Evolutionary conservation across 2,797 vertebrate species (phyloP).

Genomic region (Onychomys leucogaster): DNA sequence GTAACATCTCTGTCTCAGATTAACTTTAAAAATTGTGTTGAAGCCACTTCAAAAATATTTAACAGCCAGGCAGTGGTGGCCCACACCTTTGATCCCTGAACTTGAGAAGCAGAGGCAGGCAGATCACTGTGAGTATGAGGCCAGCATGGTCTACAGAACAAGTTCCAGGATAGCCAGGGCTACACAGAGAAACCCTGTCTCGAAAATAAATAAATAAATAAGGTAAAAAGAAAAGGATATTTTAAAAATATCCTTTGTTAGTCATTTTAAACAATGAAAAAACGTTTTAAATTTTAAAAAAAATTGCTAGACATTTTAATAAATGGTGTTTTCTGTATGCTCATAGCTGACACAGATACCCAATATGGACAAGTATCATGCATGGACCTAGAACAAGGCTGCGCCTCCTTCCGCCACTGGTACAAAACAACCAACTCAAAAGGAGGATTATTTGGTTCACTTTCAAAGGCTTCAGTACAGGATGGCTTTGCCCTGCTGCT

Average conservation of each 20-base stretch:
- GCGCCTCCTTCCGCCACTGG: not conserved
- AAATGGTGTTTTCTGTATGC: not conserved
- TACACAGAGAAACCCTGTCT: not conserved
- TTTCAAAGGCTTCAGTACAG: not conserved
- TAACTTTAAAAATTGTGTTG: not conserved
- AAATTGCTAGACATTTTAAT: not conserved
- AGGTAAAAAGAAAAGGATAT: not conserved
- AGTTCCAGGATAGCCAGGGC: not conserved
- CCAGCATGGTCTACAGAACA: not conserved
- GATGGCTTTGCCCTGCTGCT: too few species aligned
- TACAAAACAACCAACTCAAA: not conserved
- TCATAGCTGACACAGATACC: not conserved
- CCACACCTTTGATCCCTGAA: not conserved
- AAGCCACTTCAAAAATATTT: slow-evolving; percentile 6
- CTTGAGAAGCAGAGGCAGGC: not conserved
- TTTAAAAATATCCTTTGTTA: not conserved
- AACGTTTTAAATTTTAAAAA: not conserved
- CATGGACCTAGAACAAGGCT: not conserved
- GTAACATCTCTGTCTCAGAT: slow-evolving; percentile 8
- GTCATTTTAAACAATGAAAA: not conserved
- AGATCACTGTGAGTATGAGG: not conserved
- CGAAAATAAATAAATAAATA: not conserved
- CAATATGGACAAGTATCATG: not conserved
- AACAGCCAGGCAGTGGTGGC: not conserved
- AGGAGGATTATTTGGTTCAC: not conserved